phyloP scores from a whole-genome alignment of 2,888 invertebrate species.

The Allacma fusca region DNA sequence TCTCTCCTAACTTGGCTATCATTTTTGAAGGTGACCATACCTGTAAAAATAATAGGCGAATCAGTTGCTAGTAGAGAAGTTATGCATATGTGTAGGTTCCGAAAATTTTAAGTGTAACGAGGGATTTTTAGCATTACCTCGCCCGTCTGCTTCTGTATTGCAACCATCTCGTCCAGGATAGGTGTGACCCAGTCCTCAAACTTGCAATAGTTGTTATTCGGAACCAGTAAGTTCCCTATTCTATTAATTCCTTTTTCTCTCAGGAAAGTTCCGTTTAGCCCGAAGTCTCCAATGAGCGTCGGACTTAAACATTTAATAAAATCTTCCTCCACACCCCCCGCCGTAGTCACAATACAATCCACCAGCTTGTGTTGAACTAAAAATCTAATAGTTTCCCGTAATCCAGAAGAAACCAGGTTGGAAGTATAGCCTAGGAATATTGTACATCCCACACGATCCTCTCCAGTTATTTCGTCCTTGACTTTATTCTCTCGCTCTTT shows the following conservation, averaged over 20 bases:
- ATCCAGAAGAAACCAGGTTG: constrained; percentile 94
- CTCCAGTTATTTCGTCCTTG: constrained; percentile 47
- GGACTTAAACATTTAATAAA: constrained; percentile 97
- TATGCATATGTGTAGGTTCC: too few relatives aligned
- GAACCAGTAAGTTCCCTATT: constrained; percentile 93
- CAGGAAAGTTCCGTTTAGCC: constrained; percentile 79
- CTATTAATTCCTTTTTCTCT: constrained; percentile 88
- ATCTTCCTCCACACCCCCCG: constrained; percentile 98
- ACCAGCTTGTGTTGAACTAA: constrained; percentile 86
- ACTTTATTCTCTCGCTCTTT: constrained; percentile 42
- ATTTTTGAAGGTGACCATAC: constrained; percentile 94
- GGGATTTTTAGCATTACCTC: constrained; percentile 34
- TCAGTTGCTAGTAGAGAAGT: too few relatives aligned
- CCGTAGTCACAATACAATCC: constrained; percentile 96
- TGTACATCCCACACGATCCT: constrained; percentile 72
- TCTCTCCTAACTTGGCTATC: constrained; percentile 83
- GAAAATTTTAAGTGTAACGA: too few relatives aligned
- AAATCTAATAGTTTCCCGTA: constrained; percentile 90
- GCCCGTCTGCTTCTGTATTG: constrained; percentile 79
- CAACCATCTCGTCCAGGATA: constrained; percentile 85
- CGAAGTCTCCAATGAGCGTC: constrained; percentile 91
- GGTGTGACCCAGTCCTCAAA: constrained; percentile 99
- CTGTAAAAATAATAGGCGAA: too few relatives aligned
- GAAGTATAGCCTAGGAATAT: constrained; percentile 98
- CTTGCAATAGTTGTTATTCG: constrained; percentile 96